Conservation (phyloP, 2,113 vertebrate genomes). For the Oncorhynchus mykiss region DNA sequence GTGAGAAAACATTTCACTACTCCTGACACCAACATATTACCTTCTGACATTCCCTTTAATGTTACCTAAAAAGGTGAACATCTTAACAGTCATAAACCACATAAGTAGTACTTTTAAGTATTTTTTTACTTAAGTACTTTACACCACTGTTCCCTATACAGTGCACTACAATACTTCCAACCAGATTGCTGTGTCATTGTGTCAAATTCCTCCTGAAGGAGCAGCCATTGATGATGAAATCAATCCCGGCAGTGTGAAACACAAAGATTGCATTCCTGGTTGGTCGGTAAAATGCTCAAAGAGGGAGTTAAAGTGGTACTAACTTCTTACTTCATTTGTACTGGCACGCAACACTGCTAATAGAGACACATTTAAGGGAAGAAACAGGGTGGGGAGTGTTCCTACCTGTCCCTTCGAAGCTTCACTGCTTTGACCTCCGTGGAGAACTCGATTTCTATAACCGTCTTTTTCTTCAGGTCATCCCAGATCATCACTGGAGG, state of each 20-base stretch:
- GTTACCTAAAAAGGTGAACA: no score
- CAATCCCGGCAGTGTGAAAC: background rate
- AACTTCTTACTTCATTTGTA: background rate
- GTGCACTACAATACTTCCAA: no score
- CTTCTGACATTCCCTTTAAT: background rate
- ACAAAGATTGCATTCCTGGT: background rate
- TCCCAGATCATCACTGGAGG: constrained; percentile 98
- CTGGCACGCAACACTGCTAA: background rate
- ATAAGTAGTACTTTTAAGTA: no score
- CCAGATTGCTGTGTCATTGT: no score
- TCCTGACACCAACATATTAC: background rate
- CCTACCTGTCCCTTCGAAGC: constrained; percentile 89
- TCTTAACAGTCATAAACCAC: no score
- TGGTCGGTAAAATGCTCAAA: background rate
- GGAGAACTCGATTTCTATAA: constrained; percentile 98
- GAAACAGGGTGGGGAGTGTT: background rate
- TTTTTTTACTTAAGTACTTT: no score
- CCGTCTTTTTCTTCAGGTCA: constrained; percentile 98
- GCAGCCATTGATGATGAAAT: constrained; percentile 1
- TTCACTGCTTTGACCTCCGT: constrained; percentile 98
- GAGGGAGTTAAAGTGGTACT: background rate
- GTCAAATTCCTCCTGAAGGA: background rate
- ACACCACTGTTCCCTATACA: no score
- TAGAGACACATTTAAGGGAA: background rate
- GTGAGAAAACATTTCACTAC: background rate